phyloP scores from a whole-genome alignment of 2,888 invertebrate species.

The Drosophila melanocephala region DNA sequence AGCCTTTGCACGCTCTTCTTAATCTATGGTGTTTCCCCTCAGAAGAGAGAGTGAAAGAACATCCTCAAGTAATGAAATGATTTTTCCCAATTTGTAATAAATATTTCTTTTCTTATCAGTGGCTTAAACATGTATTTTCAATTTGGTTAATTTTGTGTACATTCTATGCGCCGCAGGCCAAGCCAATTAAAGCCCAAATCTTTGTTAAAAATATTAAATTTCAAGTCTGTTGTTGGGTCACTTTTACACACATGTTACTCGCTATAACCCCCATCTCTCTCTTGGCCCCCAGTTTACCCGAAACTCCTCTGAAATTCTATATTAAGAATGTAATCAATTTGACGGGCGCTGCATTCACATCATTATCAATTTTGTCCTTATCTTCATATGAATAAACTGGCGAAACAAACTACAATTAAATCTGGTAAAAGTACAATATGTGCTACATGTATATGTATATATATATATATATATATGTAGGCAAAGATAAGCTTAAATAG shows the following conservation, averaged over 20 bases:
- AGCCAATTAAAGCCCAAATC: slow-evolving; percentile 35
- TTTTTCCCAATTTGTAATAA: not conserved
- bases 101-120: not conserved
- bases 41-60: not conserved
- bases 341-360: slow-evolving; percentile 21
- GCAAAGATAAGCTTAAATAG: slow-evolving; percentile 23
- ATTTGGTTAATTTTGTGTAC: not conserved
- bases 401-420: slow-evolving; percentile 28
- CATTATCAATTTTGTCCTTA: slow-evolving; percentile 46
- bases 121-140: not conserved
- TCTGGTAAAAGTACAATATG: slow-evolving; percentile 10
- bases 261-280: not conserved
- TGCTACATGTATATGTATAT: slow-evolving; percentile 1
- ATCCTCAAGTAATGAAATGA: not conserved
- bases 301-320: slow-evolving; percentile 4
- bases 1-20: not conserved
- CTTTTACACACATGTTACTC: not conserved
- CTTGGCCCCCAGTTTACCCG: not conserved
- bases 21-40: not conserved
- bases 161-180: not conserved
- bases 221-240: not conserved
- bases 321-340: slow-evolving; percentile 36
- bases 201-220: slow-evolving; percentile 9
- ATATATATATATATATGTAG: not conserved
- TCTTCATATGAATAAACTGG: slow-evolving; percentile 29